Evolutionary conservation across 2,113 vertebrate species (phyloP).

Genomic region (Camelus bactrianus): DNA sequence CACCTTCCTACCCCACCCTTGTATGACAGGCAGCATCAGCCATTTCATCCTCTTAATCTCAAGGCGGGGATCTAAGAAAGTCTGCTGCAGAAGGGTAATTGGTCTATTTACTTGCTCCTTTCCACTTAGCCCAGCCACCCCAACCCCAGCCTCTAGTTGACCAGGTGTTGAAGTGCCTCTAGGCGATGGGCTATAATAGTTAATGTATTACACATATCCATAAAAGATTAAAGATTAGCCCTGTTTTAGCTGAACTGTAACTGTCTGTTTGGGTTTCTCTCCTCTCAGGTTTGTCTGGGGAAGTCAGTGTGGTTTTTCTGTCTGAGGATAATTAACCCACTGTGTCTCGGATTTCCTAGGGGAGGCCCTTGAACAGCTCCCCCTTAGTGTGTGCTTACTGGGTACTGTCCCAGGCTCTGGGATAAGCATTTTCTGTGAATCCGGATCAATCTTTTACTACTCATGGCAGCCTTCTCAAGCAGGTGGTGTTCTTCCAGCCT

Average conservation of each 20-base stretch:
- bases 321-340: slow-evolving; percentile 77
- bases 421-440: slow-evolving; percentile 48
- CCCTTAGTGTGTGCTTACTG: background rate
- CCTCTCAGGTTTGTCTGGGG: slow-evolving; percentile 62
- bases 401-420: background rate
- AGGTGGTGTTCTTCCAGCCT: background rate
- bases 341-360: slow-evolving; percentile 66
- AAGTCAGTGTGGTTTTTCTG: slow-evolving; percentile 72
- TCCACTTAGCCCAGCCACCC: slow-evolving; percentile 33
- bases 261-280: slow-evolving; percentile 80
- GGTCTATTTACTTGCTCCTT: slow-evolving; percentile 70
- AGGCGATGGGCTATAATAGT: slow-evolving; percentile 68
- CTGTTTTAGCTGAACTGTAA: slow-evolving; percentile 80
- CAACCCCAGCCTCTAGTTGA: slow-evolving; percentile 46
- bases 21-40: slow-evolving; percentile 49
- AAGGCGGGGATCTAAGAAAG: slow-evolving; percentile 58
- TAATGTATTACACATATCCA: slow-evolving; percentile 80
- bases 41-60: slow-evolving; percentile 63
- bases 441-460: background rate
- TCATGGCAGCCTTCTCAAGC: background rate
- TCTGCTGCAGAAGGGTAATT: slow-evolving; percentile 61
- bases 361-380: background rate
- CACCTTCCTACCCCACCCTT: background rate
- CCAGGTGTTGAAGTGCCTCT: slow-evolving; percentile 74
- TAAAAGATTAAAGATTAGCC: slow-evolving; percentile 84